phyloP scores from a whole-genome alignment of 2,797 vertebrate genomes.

The Cirrhinus molitorella region DNA sequence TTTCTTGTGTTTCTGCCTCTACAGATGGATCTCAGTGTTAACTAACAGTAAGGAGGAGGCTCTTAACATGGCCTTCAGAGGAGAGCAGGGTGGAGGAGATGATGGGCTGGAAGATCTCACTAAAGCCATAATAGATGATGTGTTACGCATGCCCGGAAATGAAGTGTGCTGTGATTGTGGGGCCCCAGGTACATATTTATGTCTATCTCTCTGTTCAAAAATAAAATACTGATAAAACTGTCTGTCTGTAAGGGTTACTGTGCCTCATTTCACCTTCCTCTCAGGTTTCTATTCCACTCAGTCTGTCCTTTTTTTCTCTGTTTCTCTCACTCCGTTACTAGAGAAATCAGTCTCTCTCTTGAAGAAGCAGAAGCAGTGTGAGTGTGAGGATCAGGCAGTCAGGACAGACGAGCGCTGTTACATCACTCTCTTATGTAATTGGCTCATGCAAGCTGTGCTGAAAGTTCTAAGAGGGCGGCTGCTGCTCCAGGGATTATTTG shows the following conservation, averaged over 20 bases:
- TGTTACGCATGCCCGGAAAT: slow-evolving; percentile 86
- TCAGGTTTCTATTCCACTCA: slow-evolving; percentile 3
- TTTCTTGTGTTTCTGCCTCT: background rate
- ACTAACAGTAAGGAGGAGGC: slow-evolving; percentile 92
- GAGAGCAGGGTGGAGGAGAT: slow-evolving; percentile 87
- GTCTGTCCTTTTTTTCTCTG: slow-evolving; percentile 18
- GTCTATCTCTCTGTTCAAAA: background rate
- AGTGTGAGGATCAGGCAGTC: slow-evolving; percentile 33
- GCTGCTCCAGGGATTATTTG: slow-evolving; percentile 41
- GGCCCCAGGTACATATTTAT: slow-evolving; percentile 78
- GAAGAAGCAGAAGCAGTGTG: slow-evolving; percentile 75
- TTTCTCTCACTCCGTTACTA: slow-evolving; percentile 7
- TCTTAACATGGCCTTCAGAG: slow-evolving; percentile 89
- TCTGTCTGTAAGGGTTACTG: background rate
- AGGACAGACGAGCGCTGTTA: slow-evolving; percentile 32
- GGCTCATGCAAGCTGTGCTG: slow-evolving; percentile 33
- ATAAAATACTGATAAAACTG: background rate
- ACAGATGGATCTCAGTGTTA: slow-evolving; percentile 89
- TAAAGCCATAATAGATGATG: slow-evolving; percentile 89
- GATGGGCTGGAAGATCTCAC: slow-evolving; percentile 88
- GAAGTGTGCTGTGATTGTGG: slow-evolving; percentile 89
- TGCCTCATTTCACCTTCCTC: background rate
- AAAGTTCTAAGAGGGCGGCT: slow-evolving; percentile 24
- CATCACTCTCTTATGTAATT: slow-evolving; percentile 55
- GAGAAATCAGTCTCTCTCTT: slow-evolving; percentile 24